phyloP scores from a whole-genome alignment of 2,113 vertebrate genomes.

The Bujurquina vittata region DNA sequence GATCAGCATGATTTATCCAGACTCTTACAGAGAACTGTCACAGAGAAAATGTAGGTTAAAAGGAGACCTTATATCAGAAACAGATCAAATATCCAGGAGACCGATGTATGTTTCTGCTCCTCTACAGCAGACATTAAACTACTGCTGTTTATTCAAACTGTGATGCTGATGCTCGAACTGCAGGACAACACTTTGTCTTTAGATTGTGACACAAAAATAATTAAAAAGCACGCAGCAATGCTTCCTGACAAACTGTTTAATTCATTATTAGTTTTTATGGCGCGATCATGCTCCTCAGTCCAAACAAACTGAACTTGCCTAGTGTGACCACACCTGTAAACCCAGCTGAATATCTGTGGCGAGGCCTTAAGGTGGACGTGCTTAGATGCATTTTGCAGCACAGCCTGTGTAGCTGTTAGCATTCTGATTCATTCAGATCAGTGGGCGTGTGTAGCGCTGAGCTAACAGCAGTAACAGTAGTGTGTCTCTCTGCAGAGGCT shows the following conservation, averaged over 20 bases:
- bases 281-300: no score
- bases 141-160: not conserved
- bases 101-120: not conserved
- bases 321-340: not conserved
- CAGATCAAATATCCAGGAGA: not conserved
- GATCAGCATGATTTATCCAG: not conserved
- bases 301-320: not conserved
- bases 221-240: no score
- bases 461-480: conserved; percentile 54
- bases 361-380: not conserved
- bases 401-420: conserved; percentile 28
- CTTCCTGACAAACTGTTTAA: no score
- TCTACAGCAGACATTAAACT: not conserved
- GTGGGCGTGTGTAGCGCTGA: not conserved
- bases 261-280: no score
- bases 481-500: conserved; percentile 77
- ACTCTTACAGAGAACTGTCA: not conserved
- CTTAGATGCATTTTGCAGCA: not conserved
- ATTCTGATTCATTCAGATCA: not conserved
- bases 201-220: no score
- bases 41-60: not conserved
- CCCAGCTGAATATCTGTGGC: not conserved
- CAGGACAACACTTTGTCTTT: not conserved
- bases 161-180: not conserved
- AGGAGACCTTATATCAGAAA: not conserved